These are phyloP conservation scores for Brienomyrus brachyistius DNA, from an alignment of 2,113 vertebrate genomes.

Conservation along the genomic window DNA sequence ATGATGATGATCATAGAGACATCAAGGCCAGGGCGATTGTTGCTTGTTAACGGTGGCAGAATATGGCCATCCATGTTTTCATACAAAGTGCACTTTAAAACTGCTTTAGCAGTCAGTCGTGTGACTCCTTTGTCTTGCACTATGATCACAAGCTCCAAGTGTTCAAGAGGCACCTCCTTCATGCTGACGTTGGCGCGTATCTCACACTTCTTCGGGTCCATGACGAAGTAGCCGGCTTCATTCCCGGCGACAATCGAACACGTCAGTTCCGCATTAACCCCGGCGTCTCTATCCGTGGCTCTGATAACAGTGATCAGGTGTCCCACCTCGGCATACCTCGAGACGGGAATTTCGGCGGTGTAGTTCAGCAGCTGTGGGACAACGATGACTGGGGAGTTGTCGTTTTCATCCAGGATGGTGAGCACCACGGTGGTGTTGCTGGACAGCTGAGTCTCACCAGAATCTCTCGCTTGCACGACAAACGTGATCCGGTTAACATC, in stretches of 20 bases:
- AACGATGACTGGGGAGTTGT: slow-evolving; percentile 81
- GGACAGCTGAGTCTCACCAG: slow-evolving; percentile 69
- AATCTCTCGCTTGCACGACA: slow-evolving; percentile 82
- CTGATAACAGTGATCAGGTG: slow-evolving; percentile 73
- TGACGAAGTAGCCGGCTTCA: slow-evolving; percentile 75
- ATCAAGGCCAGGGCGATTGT: slow-evolving; percentile 65
- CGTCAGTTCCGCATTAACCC: slow-evolving; percentile 83
- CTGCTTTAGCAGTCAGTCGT: slow-evolving; percentile 77
- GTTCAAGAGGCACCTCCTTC: slow-evolving; percentile 64
- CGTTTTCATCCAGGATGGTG: slow-evolving; percentile 88
- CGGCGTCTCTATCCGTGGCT: slow-evolving; percentile 83
- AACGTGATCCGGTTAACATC: slow-evolving; percentile 83
- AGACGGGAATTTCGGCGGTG: slow-evolving; percentile 75
- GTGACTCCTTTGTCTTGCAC: slow-evolving; percentile 85
- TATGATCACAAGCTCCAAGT: slow-evolving; percentile 69
- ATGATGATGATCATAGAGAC: slow-evolving; percentile 84
- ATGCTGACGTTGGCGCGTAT: slow-evolving; percentile 81
- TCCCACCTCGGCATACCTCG: slow-evolving; percentile 73
- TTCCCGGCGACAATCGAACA: slow-evolving; percentile 79
- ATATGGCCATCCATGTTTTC: slow-evolving; percentile 71
- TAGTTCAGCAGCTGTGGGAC: slow-evolving; percentile 77
- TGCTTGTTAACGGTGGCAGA: slow-evolving; percentile 58
- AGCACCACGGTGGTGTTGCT: slow-evolving; percentile 81
- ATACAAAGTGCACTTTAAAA: slow-evolving; percentile 70
- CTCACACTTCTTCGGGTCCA: slow-evolving; percentile 83